A percentile compares a stretch with the other conserved stretches of the same genome.
phyloP scores from a whole-genome alignment of 37 sponge, comb jelly and placozoan genomes.

The Oopsacas minuta region DNA sequence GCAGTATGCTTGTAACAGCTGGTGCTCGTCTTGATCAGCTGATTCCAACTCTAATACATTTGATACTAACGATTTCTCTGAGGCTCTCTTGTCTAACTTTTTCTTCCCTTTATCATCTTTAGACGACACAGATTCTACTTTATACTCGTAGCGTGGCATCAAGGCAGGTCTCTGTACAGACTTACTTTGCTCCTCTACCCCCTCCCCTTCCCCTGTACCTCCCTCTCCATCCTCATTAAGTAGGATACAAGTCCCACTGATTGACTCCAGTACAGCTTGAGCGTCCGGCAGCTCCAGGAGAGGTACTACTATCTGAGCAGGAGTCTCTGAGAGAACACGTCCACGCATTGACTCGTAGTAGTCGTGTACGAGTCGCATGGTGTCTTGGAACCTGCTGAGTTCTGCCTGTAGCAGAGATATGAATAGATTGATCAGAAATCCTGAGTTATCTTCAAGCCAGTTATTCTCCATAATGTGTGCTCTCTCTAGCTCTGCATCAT shows the following conservation, averaged over 20 bases:
- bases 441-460: constrained; percentile 83
- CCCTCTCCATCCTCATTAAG: neutral
- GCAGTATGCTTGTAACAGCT: neutral
- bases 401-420: constrained; percentile 85
- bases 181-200: neutral
- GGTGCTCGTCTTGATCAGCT: neutral
- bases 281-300: constrained; percentile 6
- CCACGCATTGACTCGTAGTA: constrained; percentile 56
- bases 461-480: constrained; percentile 41
- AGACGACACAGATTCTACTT: neutral
- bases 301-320: neutral
- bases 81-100: neutral
- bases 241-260: neutral
- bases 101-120: neutral
- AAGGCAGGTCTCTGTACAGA: neutral
- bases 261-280: neutral
- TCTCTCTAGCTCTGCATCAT: constrained; percentile 59
- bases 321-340: neutral
- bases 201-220: neutral
- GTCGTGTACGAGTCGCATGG: constrained; percentile 61
- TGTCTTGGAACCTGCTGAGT: constrained; percentile 63
- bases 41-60: neutral
- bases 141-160: constrained; percentile 9
- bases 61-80: neutral
- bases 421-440: constrained; percentile 61